Percentiles rank a stretch among this genome's conserved stretches.
phyloP scores from a whole-genome alignment of 2,113 vertebrate genomes.

The Penelope pileata region DNA sequence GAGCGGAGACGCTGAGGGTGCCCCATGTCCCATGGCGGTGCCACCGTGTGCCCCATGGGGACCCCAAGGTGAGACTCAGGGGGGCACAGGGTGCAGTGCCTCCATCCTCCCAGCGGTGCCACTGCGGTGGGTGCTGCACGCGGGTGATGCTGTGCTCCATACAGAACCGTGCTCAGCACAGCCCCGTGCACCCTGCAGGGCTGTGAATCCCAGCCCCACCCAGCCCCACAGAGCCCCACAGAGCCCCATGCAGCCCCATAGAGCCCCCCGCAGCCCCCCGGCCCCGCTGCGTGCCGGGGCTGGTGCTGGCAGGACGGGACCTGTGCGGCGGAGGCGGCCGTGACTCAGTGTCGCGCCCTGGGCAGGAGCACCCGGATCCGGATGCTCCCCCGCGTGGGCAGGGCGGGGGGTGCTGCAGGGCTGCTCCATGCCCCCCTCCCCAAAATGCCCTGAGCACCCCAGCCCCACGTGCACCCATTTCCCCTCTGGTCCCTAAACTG shows the following conservation, averaged over 20 bases:
- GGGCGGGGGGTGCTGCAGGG: not conserved
- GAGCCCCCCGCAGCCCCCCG: not conserved
- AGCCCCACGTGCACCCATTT: not conserved
- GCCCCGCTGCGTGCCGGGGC: not conserved
- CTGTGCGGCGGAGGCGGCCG: not conserved
- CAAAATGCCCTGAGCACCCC: not conserved
- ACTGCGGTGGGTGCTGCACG: not conserved
- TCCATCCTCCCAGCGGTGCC: not conserved
- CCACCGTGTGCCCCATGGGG: fast-evolving
- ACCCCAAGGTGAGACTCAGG: not conserved
- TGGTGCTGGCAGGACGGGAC: not conserved
- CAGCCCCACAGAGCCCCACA: too few species aligned
- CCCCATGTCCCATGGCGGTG: not conserved
- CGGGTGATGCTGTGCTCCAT: not conserved
- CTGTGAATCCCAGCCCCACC: too few species aligned
- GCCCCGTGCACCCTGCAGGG: not conserved
- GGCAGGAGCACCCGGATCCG: not conserved
- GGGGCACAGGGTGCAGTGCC: not conserved
- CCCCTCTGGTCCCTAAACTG: not conserved
- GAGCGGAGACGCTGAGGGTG: not conserved
- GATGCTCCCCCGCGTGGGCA: not conserved
- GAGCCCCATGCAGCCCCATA: not conserved
- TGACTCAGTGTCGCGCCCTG: not conserved
- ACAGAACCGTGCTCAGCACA: not conserved
- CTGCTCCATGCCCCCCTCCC: not conserved